Evolutionary conservation across 1,140 invertebrate genomes (phyloP), one percentile per base, ranked within the genome.

Genomic region (Bombus confusus): DNA sequence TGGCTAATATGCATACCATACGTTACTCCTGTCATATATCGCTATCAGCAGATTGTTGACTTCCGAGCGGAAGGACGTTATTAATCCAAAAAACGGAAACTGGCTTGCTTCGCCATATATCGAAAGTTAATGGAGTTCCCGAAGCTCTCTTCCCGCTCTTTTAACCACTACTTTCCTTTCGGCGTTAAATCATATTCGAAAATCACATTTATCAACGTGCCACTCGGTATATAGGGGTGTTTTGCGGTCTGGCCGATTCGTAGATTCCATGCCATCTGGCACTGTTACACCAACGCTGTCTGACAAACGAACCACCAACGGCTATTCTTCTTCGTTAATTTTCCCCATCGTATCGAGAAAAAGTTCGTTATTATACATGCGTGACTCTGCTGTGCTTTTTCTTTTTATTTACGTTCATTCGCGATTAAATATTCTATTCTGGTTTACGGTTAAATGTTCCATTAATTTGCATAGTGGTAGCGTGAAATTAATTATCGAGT

Each of bases 291-390:
- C 47, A 22, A 52, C 18, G 18, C 47, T 22, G 31, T 34, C 68
- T 64, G 80, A 82, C 57, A 82, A 82, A 82, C 80, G 34, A 34
- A 80, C 66, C 66, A 13, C 66, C 28, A 28, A 9, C 31, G 43
- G 43, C 78, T 37, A 80, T 80, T 71, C 31, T 37, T 80, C 78
- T 80, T 71, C 68, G 43, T 80, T 80, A 80, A 80, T 80, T 80
- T 80, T n/a, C 47, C 66, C 15, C 57, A 57, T 71, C 43, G 62
- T 28, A 25, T 28, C 34, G 39, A 15, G 34, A 69, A 25, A 37
- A n/a, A 28, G 13, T 18, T 47, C 4, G 15, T 31, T 64, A 31
- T 64, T 64, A n/a, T 22, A 52, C 15, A 22, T 8, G 15, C 9
- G 6, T 28, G 43, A 8, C 62, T 9, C 22, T 34, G 2, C 18